Conservation (phyloP, 2,888 invertebrate genomes). For the Elmis aenea region DNA sequence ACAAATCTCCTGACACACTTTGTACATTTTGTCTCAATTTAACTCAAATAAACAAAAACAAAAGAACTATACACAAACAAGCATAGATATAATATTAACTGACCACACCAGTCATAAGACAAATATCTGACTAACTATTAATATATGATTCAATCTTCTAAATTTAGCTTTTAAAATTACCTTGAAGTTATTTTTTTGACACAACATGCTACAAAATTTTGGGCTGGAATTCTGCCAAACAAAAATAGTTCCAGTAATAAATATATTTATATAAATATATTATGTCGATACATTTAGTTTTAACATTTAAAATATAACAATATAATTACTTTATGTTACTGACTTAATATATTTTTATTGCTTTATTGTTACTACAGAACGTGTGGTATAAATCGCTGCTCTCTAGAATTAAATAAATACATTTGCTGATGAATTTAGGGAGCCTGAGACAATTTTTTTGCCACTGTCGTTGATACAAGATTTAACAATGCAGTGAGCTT, state of each 20-base stretch:
- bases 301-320: too few species aligned
- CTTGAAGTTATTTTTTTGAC: conserved; percentile 42
- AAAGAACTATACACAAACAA: conserved; percentile 20
- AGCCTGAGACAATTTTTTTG: too few species aligned
- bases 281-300: background rate
- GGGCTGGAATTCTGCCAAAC: conserved; percentile 34
- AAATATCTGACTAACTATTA: conserved; percentile 37
- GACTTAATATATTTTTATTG: too few species aligned
- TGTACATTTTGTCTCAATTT: conserved; percentile 34
- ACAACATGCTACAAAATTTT: conserved; percentile 37
- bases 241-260: conserved; percentile 22
- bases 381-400: too few species aligned
- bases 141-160: conserved; percentile 42
- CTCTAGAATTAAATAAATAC: too few species aligned
- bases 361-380: too few species aligned
- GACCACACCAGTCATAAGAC: conserved; percentile 34
- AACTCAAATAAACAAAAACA: conserved; percentile 27
- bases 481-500: too few species aligned
- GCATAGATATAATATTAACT: conserved; percentile 27
- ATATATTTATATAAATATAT: conserved; percentile 8
- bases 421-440: too few species aligned
- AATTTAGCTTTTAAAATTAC: conserved; percentile 40
- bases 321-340: too few species aligned
- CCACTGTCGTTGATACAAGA: too few species aligned
- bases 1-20: conserved; percentile 43